A percentile compares a stretch with the other conserved stretches of the same genome.
Evolutionary conservation across 2,888 invertebrate species (phyloP).

Genomic region (Eudasyphora cyanicolor): DNA sequence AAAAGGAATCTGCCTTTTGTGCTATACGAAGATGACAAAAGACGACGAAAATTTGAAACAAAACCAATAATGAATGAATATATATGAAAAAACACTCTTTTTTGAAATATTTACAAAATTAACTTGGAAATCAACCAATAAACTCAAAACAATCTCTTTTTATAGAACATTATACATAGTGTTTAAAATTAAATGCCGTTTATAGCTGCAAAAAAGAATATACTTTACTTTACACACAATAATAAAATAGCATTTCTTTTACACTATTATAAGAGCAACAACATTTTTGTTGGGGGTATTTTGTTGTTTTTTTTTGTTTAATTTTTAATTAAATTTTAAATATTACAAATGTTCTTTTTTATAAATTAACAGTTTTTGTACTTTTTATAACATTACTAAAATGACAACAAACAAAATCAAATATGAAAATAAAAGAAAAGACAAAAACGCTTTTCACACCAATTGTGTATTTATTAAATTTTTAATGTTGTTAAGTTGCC

Average conservation of each 20-base stretch:
- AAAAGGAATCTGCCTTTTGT: conserved; percentile 56
- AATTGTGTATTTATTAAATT: background rate
- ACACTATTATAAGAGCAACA: conserved; percentile 14
- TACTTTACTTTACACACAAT: conserved; percentile 10
- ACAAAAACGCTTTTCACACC: background rate
- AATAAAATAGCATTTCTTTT: conserved; percentile 16
- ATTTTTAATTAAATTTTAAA: background rate
- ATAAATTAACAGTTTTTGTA: conserved; percentile 6
- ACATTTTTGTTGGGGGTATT: background rate
- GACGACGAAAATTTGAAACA: too few species aligned
- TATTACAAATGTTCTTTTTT: background rate
- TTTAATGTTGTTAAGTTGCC: background rate
- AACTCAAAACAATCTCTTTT: background rate
- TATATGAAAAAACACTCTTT: conserved; percentile 38
- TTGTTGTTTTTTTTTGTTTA: background rate
- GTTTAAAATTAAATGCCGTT: conserved; percentile 14
- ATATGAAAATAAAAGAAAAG: background rate
- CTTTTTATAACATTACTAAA: background rate
- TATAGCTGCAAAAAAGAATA: background rate
- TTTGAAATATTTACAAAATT: conserved; percentile 54
- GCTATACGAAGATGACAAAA: conserved; percentile 36
- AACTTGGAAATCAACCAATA: conserved; percentile 15
- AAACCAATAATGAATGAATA: too few species aligned
- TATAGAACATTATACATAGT: background rate
- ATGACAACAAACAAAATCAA: background rate